Evolutionary conservation across 53 echinoderm and acorn worm genomes (phyloP).

Genomic region (Actinopyga echinites): DNA sequence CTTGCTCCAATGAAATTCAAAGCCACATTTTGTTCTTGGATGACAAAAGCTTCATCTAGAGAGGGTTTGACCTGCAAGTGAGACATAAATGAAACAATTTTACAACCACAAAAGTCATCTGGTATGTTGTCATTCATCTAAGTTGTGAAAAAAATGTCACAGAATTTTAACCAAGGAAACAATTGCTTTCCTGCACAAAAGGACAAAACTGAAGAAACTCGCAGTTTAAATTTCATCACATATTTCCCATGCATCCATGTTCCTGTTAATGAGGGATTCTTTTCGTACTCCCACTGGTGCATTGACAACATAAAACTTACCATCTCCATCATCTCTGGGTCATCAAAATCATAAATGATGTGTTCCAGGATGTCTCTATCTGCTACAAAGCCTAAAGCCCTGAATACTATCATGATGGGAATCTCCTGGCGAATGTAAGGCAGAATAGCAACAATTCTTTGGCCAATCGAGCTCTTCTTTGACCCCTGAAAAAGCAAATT

Average conservation of each 20-base stretch:
- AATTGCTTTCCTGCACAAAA: no score
- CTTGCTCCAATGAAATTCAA: conserved; percentile 96
- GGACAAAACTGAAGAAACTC: no score
- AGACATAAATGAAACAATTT: no score
- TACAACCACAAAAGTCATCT: no score
- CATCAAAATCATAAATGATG: conserved; percentile 99
- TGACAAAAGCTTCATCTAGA: conserved; percentile 97
- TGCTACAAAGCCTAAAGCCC: conserved; percentile 90
- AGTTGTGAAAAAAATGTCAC: no score
- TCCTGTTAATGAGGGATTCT: no score
- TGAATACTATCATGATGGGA: conserved; percentile 95
- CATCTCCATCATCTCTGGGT: conserved; percentile 99
- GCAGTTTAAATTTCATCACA: no score
- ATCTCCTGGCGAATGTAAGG: conserved; percentile 94
- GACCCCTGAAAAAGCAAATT: conserved; percentile 67
- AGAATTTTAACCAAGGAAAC: no score
- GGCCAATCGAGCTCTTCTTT: conserved; percentile 96
- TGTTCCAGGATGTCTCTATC: conserved; percentile 98
- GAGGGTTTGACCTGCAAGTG: conserved; percentile 85
- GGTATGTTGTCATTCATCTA: no score
- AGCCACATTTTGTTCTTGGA: conserved; percentile 98
- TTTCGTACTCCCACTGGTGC: no score
- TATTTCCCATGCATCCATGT: no score
- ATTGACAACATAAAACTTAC: conserved; percentile 70
- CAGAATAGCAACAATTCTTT: conserved; percentile 81